Base-by-base conservation (phyloP, 2,113 vertebrate species). In the Rhineura floridana region DNA sequence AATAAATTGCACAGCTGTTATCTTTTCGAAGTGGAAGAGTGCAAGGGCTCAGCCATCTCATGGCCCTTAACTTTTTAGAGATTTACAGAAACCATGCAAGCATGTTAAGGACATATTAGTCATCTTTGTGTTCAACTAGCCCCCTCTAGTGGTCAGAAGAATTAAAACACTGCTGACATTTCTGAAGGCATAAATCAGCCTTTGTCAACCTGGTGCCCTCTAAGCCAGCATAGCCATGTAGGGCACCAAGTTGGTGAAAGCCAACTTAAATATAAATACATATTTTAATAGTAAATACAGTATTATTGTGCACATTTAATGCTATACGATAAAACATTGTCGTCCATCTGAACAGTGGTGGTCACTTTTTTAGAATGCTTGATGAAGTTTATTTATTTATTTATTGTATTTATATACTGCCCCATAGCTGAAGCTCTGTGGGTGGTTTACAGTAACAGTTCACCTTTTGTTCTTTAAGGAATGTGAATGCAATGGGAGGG, bases 91-190 rank as follows among this genome's bases (percentile, higher is more conserved):
- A 67, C 8, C 11, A 48, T 65, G 30, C 39, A 86, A 25, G 17
- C 19, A 59, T 50, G 44, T 42, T 55, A 44, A 44, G 30, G 12
- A 30, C 23, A 86, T 48, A 42, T 59, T 6, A 87, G 36, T 28
- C 42, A 59, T 73, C 78, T 87, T 84, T 87, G 81, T 48, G 83
- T 44, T 86, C 75, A 65, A 52, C 21, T 81, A 88, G 72, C 92
- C 77, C 90, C 93, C 92, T 77, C 95, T 94, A 93, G 92, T 90
- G 92, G 94, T 76, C 11, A 90, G 84, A 86, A 23, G 13, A 46
- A 65, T 75, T 3, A 86, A 36, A 44, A 33, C 82, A 2, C 3
- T 84, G 83, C 36, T 39, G 33, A 15, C 21, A 59, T 6, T 12
- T 2, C 0, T 42, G 50, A 85, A 70, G 25, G 25, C 17, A 30